phyloP scores from a whole-genome alignment of 1,140 invertebrate genomes.

The Sinonovacula constricta region DNA sequence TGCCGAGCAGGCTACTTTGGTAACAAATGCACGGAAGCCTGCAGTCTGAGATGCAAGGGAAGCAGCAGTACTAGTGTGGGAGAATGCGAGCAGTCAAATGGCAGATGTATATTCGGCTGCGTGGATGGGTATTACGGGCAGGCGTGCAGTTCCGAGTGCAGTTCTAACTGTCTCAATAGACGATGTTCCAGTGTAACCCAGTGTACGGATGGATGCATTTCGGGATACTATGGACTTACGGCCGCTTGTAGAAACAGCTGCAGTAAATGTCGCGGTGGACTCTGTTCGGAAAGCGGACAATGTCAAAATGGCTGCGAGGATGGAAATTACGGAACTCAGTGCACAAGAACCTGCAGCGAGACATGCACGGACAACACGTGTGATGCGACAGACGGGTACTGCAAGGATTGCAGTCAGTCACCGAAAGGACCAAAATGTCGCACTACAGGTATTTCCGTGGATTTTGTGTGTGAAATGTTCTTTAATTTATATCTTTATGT shows the following conservation, averaged over 20 bases:
- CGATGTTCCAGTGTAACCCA: neutral
- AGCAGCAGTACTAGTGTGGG: neutral
- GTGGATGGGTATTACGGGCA: neutral
- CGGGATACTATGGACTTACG: conserved; percentile 10
- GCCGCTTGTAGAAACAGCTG: conserved; percentile 11
- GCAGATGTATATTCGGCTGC: conserved; percentile 11
- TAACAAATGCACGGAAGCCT: neutral
- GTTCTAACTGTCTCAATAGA: neutral
- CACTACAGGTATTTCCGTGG: conserved; percentile 17
- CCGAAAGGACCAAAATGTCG: conserved; percentile 19
- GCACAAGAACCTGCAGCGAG: neutral
- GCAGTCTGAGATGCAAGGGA: neutral
- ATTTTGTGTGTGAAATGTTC: too few species aligned
- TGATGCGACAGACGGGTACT: conserved; percentile 4
- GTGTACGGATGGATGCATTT: conserved; percentile 2
- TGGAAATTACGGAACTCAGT: conserved; percentile 5
- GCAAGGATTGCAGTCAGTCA: conserved; percentile 13
- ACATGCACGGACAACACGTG: conserved; percentile 8
- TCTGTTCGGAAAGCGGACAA: conserved; percentile 7
- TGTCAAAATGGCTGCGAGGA: neutral
- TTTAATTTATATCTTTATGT: too few species aligned
- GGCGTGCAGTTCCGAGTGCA: neutral
- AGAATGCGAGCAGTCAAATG: neutral
- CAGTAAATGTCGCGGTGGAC: neutral
- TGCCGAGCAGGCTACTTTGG: conserved; percentile 30